Base-by-base conservation (phyloP, 2,888 invertebrate species). In the Megalurothrips usitatus region DNA sequence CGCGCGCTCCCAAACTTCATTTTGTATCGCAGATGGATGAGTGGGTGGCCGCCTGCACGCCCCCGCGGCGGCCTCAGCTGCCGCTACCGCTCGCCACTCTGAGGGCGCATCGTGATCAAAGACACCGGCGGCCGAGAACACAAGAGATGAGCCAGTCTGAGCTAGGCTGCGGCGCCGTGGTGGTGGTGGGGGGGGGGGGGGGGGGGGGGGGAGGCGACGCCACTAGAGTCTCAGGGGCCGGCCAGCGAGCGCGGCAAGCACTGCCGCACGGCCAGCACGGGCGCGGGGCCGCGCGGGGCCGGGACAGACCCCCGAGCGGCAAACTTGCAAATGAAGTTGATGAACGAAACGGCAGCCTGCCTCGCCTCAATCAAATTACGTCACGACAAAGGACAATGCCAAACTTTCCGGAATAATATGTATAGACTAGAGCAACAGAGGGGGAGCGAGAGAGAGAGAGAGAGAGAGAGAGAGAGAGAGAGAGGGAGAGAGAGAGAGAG, bases 241-340 rank as follows among this genome's bases (percentile, higher is more conserved):
- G 58, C 52, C 58, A 2, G 58, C 52, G 10, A 43, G 34, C 34
- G 34, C 6, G 34, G 34, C 34, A 43, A 43, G 34, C 34, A 4
- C 34, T 11, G 19, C 58, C 58, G n/a, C n/a, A n/a, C 58, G 19
- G 14, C 58, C 58, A 11, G 68, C 68, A 23, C 1, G 17, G 14
- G 14, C 52, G 68, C 68, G 11, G 68, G 23, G 68, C 68, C 68
- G 68, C 68, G n/a, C 68, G n/a, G n/a, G 23, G n/a, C n/a, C n/a
- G n/a, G n/a, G n/a, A n/a, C n/a, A n/a, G n/a, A n/a, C n/a, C 34
- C 34, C 34, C 34, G 34, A 43, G 34, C 34, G 23, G 68, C 68
- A 75, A 75, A 75, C 68, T 75, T 75, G 68, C 68, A 75, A 75
- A 75, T 75, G 68, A 75, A 75, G 68, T 75, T 75, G 68, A 75